Percentiles rank a stretch among this genome's conserved stretches.
These are phyloP conservation scores for Romanogobio albipinnatus DNA, from an alignment of 2,113 vertebrate genomes.

Conservation along the genomic window DNA sequence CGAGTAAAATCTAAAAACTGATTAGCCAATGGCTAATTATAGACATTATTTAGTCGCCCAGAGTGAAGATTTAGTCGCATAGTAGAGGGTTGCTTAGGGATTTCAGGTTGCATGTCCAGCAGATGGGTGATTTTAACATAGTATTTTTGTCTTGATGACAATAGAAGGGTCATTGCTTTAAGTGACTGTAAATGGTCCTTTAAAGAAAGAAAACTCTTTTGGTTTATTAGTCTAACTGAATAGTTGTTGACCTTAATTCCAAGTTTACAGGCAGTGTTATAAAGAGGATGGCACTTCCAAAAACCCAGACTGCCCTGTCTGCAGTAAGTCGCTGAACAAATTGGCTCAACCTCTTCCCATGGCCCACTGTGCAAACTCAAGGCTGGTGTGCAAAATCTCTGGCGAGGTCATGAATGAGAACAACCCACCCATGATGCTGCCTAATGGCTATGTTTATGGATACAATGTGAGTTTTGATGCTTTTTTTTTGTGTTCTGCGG, in stretches of 20 bases:
- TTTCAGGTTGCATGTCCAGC: too few species aligned
- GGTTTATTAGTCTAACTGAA: not conserved
- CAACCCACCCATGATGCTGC: slow-evolving; percentile 99
- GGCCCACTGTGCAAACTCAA: slow-evolving; percentile 98
- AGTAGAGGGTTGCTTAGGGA: too few species aligned
- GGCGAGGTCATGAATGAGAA: slow-evolving; percentile 99
- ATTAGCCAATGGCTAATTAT: too few species aligned
- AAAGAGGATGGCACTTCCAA: slow-evolving; percentile 97
- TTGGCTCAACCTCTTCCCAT: slow-evolving; percentile 96
- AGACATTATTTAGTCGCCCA: too few species aligned
- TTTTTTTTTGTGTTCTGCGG: not conserved
- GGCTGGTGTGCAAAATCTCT: slow-evolving; percentile 98
- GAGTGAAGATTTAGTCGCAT: too few species aligned
- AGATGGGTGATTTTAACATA: not conserved
- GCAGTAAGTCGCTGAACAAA: slow-evolving; percentile 98
- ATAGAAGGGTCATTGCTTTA: not conserved
- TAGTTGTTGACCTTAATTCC: slow-evolving; percentile 63
- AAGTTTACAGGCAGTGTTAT: slow-evolving; percentile 90
- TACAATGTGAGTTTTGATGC: slow-evolving; percentile 89
- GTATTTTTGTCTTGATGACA: not conserved
- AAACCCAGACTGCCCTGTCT: slow-evolving; percentile 98
- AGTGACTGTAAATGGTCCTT: not conserved
- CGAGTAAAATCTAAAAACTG: too few species aligned
- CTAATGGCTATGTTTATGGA: slow-evolving; percentile 98
- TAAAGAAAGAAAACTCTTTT: too few species aligned